A percentile compares a stretch with the other conserved stretches of the same genome.
Evolutionary conservation across 2,113 vertebrate species (phyloP).

Genomic region (Xenotilapia flavipinnis): DNA sequence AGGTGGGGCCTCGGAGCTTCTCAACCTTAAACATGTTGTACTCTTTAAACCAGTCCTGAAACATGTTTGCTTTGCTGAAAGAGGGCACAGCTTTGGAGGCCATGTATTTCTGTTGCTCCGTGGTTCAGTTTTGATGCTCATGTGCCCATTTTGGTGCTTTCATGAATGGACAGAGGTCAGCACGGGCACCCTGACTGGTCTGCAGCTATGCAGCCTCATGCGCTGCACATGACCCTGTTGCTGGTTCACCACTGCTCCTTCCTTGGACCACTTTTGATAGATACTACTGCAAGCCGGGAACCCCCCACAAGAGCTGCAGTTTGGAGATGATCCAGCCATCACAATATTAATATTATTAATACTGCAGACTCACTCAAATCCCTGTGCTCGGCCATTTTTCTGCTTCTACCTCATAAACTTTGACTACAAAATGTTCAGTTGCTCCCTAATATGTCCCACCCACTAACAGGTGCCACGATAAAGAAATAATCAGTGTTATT

Average conservation of each 20-base stretch:
- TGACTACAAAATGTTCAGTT: not conserved
- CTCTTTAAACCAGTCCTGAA: not conserved
- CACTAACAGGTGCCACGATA: not conserved
- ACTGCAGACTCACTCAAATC: not conserved
- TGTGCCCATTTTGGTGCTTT: not conserved
- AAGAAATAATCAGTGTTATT: not conserved
- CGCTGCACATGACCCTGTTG: not conserved
- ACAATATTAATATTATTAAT: not conserved
- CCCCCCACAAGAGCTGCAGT: not conserved
- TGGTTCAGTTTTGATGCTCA: not conserved
- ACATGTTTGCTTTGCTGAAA: not conserved
- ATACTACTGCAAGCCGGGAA: not conserved
- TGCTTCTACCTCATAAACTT: not conserved
- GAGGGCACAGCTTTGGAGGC: not conserved
- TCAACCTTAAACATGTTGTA: not conserved
- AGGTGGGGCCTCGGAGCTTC: fast-evolving
- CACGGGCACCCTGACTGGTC: not conserved
- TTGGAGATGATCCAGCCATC: not conserved
- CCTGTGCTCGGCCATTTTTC: not conserved
- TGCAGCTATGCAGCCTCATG: not conserved
- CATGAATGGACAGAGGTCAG: not conserved
- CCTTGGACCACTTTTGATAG: not conserved
- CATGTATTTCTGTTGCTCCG: fast-evolving
- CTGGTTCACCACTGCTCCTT: not conserved
- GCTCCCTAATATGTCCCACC: fast-evolving